Evolutionary conservation across 1,140 invertebrate genomes (phyloP), one percentile per base, ranked within the genome.

Genomic region (Cydia strobilella): DNA sequence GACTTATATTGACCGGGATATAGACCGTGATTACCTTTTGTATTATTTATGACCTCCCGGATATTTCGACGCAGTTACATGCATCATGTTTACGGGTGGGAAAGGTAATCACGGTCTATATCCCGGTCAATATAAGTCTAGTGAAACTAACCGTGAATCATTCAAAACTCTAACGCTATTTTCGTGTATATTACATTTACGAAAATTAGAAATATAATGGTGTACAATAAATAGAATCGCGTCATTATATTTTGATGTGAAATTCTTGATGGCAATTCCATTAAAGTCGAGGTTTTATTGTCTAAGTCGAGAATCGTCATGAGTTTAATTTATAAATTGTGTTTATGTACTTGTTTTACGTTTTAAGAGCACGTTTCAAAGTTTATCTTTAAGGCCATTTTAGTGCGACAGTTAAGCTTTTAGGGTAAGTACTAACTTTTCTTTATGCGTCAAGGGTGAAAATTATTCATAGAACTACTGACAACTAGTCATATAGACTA

Each of bases 221-320:
- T 59, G 18, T 23, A 10, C 0, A 20, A 23, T 59, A 23, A 59
- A 59, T 20, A 9, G 18, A 59, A 10, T 23, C 1, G 0, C 18
- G 9, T 12, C 7, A 23, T n/a, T 23, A 18, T 3, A 59, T 5
- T n/a, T 12, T 59, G n/a, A n/a, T 18, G 7, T 20, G 7, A 13
- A 39, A 39, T 66, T 15, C 25, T n/a, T 9, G n/a, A 66, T 69
- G 13, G n/a, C 65, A 69, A 35, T 35, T 42, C 65, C n/a, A 69
- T 69, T 69, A 69, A 39, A 35, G 35, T n/a, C 5, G 15, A 18
- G 54, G 65, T 69, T 69, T 69, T 69, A 69, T 31, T 69, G 27
- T 39, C 42, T 18, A 69, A 69, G 65, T 69, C n/a, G 27, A 39
- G 65, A 39, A 69, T 66, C 15, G 65, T 35, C n/a, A 51, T 18